Evolutionary conservation across 2,888 invertebrate genomes (phyloP), one percentile per base, ranked within the genome.

Genomic region (Lasioglossum morio): DNA sequence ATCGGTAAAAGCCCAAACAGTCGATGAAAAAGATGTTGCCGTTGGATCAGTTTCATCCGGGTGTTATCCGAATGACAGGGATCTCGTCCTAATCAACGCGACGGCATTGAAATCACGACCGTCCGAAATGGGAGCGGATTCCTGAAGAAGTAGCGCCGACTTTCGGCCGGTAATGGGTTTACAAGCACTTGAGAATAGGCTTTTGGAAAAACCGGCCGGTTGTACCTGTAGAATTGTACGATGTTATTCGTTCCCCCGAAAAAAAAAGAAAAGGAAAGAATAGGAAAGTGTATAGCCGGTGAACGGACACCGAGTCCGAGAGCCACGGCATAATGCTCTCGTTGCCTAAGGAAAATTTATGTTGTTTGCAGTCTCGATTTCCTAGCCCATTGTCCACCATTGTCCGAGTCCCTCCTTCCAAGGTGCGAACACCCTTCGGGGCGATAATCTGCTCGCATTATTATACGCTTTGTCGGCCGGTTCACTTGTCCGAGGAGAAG

Each of bases 311-410:
- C 85, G 48, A 81, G 90, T 87, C 86, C 88, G 69, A 75, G 82
- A 27, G 27, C 66, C 5, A 5, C 66, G 53, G 72, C 27, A 86
- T 81, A 82, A 83, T 77, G 82, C 78, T 76, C 27, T 53, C 53
- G 63, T 5, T 63, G 63, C 30, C 30, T 7, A 16, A 86, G 86
- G 93, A 92, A 94, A 94, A 95, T 94, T 95, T 94, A 95, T 94
- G 95, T 93, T 95, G 94, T 95, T 94, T 95, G 94, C 92, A 92
- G 94, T 95, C 92, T 95, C 94, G 93, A 94, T 95, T 94, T 94
- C 94, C 93, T 90, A 92, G 89, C 86, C 92, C 91, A 94, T 94
- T 94, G 94, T 94, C 94, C 93, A 92, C 92, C 90, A 94, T 94
- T 94, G 94, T 94, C 94, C 94, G 90, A 91, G 91, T 92, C 93